Evolutionary conservation across 2,797 vertebrate genomes (phyloP), one percentile per base, ranked within the genome.

Genomic region (Sardinella longiceps): DNA sequence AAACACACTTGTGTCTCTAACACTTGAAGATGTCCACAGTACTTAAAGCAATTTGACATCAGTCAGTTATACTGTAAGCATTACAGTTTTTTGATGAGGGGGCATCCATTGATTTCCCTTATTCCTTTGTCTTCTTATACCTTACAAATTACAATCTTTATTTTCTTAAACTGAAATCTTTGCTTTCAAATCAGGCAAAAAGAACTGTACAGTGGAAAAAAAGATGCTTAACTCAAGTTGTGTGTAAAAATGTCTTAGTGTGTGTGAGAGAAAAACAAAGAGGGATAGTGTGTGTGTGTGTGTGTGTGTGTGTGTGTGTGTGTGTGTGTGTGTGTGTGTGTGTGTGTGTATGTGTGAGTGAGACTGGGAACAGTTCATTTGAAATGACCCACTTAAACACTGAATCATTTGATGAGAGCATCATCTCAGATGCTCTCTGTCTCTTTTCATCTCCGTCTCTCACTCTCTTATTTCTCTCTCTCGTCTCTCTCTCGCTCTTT

Each of bases 351-450:
- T 63, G 60, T 28, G 7, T 28, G 60, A 45, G 51, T 81, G n/a
- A 82, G 48, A 53, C 48, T 74, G 48, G n/a, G 43, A 84, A 58
- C 58, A 53, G 53, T 28, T 83, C 39, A 81, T 86, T 87, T 45
- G 48, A 58, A 86, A 60, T 1, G 18, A 48, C 50, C 43, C 48
- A 80, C 18, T 51, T 85, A 66, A 83, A 66, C 63, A 74, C 77
- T 80, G 33, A 84, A 83, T 81, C 46, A 43, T 83, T 63, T 25
- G 10, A 70, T 83, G 82, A 77, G 81, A 12, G 30, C 53, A 37
- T 56, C 70, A 7, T 20, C 15, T 77, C 37, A 23, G 5, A 43
- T 77, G 70, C 70, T 43, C 37, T 43, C 56, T 3, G 33, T 7
- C 37, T 43, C 12, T 5, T 77, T 15, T 39, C 23, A 30, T 77